Evolutionary conservation across 2,113 vertebrate species (phyloP).

Genomic region (Albula glossodonta): DNA sequence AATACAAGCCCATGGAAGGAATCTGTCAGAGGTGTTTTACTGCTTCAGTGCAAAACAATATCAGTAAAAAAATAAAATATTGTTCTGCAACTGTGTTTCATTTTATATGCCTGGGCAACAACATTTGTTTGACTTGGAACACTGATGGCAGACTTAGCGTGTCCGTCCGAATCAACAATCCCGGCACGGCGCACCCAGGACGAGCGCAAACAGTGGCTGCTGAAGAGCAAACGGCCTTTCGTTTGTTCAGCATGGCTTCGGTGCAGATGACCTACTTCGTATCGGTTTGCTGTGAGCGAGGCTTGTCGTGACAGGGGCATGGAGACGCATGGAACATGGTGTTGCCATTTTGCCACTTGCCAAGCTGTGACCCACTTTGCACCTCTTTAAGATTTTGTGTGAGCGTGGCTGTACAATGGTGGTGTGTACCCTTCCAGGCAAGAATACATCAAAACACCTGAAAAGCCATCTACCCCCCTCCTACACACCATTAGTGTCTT

Average conservation of each 20-base stretch:
- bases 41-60: background rate
- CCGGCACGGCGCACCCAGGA: background rate
- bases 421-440: conserved; percentile 5
- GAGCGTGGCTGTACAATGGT: background rate
- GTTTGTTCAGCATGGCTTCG: background rate
- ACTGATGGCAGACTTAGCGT: background rate
- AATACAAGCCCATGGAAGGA: background rate
- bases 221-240: background rate
- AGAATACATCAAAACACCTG: conserved; percentile 18
- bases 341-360: conserved; percentile 32
- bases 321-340: background rate
- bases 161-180: background rate
- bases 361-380: conserved; percentile 47
- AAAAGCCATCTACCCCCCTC: background rate
- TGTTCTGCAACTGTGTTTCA: background rate
- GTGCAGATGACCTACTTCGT: conserved; percentile 13
- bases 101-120: background rate
- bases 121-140: background rate
- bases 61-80: background rate
- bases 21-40: background rate
- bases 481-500: conserved; percentile 9
- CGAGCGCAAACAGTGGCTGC: background rate
- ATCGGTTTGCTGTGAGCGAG: conserved; percentile 9
- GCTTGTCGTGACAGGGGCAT: conserved; percentile 23
- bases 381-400: conserved; percentile 5